These are phyloP conservation scores for Lochmaea capreae DNA, from an alignment of 2,888 invertebrate genomes.

Conservation along the genomic window DNA sequence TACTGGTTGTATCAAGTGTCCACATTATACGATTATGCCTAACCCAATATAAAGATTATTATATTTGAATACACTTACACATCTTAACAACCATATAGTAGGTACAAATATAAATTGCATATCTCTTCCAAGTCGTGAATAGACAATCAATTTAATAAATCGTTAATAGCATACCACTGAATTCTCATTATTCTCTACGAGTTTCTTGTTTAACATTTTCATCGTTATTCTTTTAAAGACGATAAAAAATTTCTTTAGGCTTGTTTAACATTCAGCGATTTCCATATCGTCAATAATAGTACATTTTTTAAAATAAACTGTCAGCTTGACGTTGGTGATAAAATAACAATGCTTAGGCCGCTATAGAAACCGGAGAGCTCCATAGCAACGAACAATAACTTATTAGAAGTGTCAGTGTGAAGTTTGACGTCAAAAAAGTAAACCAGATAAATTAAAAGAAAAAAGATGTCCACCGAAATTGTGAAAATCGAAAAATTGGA, in stretches of 20 bases:
- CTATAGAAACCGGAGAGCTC: no score
- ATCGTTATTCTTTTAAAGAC: neutral
- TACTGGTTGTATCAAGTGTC: neutral
- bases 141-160: constrained; percentile 9
- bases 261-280: neutral
- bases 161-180: neutral
- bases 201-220: neutral
- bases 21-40: neutral
- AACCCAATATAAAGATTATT: neutral
- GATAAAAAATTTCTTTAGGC: neutral
- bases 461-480: no score
- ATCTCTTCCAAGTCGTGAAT: constrained; percentile 11
- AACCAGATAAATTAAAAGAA: no score
- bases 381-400: no score
- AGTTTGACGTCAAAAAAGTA: no score
- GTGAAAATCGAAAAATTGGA: no score
- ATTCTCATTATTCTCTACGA: neutral
- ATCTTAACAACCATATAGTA: constrained; percentile 5
- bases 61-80: no score
- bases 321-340: no score
- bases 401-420: no score
- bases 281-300: neutral
- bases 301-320: no score
- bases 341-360: no score
- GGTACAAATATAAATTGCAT: neutral